phyloP scores from a whole-genome alignment of 1,140 invertebrate species.

The Eriosoma lanigerum region DNA sequence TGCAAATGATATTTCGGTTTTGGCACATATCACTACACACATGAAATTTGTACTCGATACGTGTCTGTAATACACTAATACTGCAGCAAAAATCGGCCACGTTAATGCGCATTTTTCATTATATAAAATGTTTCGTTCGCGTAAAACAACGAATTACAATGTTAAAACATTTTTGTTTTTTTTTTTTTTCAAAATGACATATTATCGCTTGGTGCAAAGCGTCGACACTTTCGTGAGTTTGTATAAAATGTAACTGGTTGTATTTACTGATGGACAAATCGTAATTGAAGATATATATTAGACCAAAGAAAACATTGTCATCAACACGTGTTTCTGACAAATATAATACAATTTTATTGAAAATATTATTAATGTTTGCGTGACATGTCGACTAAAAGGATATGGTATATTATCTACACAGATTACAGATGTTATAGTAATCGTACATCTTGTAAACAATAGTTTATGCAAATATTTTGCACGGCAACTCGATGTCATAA shows the following conservation, averaged over 20 bases:
- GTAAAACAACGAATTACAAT: constrained; percentile 10
- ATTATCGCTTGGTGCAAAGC: background rate
- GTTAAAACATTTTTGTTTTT: background rate
- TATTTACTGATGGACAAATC: constrained; percentile 11
- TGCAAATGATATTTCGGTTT: background rate
- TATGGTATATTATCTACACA: background rate
- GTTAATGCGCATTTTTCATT: background rate
- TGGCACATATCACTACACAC: constrained; percentile 26
- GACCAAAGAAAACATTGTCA: background rate
- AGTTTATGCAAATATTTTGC: background rate
- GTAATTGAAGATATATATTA: background rate
- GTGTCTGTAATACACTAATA: background rate
- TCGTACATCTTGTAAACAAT: constrained; percentile 21
- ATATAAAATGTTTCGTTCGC: constrained; percentile 19
- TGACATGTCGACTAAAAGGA: background rate
- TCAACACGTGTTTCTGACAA: constrained; percentile 37
- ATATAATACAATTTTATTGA: constrained; percentile 20
- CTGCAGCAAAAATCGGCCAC: constrained; percentile 10
- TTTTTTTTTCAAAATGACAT: constrained; percentile 12
- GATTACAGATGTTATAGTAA: background rate
- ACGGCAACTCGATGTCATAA: too few relatives aligned
- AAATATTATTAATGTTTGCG: constrained; percentile 24
- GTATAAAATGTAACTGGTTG: background rate
- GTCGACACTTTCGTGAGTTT: background rate
- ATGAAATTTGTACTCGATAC: constrained; percentile 4